Percentiles rank a stretch among this genome's conserved stretches.
Evolutionary conservation across 2,888 invertebrate species (phyloP).

Genomic region (Podabrus alpinus): DNA sequence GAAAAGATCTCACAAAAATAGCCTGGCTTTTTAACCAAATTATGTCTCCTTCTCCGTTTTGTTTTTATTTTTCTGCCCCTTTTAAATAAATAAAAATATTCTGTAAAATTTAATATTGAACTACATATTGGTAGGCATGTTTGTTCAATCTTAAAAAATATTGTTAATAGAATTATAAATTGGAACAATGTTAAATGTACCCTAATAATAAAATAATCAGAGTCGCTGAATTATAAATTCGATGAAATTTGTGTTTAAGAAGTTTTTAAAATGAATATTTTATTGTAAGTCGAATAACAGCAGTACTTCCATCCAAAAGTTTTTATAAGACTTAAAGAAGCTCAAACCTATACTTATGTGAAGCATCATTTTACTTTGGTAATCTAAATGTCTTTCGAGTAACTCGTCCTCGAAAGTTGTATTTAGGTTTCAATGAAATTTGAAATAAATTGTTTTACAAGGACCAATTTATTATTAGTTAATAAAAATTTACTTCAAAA

Average conservation of each 20-base stretch:
- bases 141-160: no score
- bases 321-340: background rate
- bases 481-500: background rate
- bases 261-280: background rate
- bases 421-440: background rate
- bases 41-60: background rate
- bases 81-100: background rate
- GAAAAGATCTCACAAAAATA: background rate
- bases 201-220: background rate
- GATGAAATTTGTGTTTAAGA: background rate
- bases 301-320: background rate
- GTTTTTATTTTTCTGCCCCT: background rate
- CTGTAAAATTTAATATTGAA: background rate
- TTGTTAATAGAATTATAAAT: no score
- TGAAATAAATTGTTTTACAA: background rate
- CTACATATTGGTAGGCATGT: background rate
- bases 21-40: background rate
- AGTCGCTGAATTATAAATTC: background rate
- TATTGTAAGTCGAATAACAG: background rate
- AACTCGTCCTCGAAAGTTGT: background rate
- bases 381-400: background rate
- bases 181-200: no score
- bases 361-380: background rate
- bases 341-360: background rate
- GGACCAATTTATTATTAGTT: background rate